Percentiles rank a stretch among this genome's conserved stretches.
Conservation (phyloP, 2,797 vertebrate species). For the Acanthis flammea region DNA sequence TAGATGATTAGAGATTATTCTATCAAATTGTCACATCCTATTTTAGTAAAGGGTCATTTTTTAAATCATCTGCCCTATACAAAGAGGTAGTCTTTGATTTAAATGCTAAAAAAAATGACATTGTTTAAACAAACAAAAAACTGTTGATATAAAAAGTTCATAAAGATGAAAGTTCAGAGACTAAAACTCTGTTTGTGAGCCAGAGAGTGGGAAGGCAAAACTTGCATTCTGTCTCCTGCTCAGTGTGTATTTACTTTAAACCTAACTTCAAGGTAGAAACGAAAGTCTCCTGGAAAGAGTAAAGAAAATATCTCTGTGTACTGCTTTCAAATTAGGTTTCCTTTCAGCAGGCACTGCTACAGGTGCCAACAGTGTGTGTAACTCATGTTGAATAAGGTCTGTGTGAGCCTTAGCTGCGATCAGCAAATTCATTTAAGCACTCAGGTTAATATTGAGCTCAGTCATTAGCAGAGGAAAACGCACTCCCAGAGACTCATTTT, state of each 20-base stretch:
- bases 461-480: conserved; percentile 36
- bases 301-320: not conserved
- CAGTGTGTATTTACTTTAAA: conserved; percentile 28
- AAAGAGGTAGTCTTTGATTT: not conserved
- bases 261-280: conserved; percentile 36
- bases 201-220: conserved; percentile 13
- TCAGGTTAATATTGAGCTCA: conserved; percentile 28
- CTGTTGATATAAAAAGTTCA: conserved; percentile 1
- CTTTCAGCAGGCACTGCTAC: not conserved
- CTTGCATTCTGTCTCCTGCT: not conserved
- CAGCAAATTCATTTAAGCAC: conserved; percentile 42
- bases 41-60: not conserved
- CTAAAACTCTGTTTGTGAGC: not conserved
- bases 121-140: not conserved
- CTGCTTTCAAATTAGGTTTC: not conserved
- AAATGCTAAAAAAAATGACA: not conserved
- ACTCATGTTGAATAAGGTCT: not conserved
- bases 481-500: conserved; percentile 44
- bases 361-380: not conserved
- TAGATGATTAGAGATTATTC: not conserved
- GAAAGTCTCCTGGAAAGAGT: conserved; percentile 6
- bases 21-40: not conserved
- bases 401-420: not conserved
- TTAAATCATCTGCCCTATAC: not conserved
- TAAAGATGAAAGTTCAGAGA: not conserved